phyloP scores from a whole-genome alignment of 2,797 vertebrate species.

The Hydrolagus colliei region DNA sequence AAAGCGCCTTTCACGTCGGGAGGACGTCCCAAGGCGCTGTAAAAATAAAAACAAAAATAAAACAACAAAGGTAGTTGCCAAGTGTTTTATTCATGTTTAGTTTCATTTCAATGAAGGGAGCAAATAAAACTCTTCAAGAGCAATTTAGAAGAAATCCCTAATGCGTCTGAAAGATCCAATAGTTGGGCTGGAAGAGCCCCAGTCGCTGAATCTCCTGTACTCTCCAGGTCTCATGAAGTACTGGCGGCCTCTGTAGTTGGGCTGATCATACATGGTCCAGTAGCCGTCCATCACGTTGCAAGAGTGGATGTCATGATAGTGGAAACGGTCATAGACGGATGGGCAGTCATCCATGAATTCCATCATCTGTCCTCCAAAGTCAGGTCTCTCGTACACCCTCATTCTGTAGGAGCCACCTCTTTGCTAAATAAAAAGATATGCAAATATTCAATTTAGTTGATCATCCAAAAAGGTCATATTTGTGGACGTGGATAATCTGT shows the following conservation, averaged over 20 bases:
- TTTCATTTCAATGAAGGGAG: no score
- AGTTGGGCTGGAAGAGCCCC: not conserved
- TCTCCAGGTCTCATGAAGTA: not conserved
- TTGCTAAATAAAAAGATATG: not conserved
- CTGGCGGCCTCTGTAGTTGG: slow-evolving; percentile 6
- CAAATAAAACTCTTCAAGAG: no score
- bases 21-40: no score
- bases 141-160: not conserved
- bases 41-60: no score
- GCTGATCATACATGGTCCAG: not conserved
- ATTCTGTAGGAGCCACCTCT: not conserved
- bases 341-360: not conserved
- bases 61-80: no score
- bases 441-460: not conserved
- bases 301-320: not conserved
- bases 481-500: no score
- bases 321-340: not conserved
- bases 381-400: no score
- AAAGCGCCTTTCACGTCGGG: no score
- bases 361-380: no score
- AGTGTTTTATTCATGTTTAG: no score
- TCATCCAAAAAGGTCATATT: not conserved
- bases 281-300: slow-evolving; percentile 12
- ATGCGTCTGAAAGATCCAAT: not conserved
- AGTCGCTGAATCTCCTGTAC: not conserved